phyloP scores from a whole-genome alignment of 2,888 invertebrate genomes.

The Patella depressa region DNA sequence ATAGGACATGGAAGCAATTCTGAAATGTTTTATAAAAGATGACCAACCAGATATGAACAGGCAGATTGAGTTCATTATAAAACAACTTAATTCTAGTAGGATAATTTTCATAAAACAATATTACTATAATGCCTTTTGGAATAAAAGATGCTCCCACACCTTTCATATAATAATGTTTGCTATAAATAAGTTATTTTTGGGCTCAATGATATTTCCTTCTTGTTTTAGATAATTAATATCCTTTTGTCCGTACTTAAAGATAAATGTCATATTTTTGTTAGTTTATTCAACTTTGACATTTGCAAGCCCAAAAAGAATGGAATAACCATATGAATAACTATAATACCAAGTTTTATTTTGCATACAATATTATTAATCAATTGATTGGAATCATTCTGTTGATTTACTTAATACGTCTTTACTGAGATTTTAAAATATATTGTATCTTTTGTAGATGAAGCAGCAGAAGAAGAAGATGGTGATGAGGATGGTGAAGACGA shows the following conservation, averaged over 20 bases:
- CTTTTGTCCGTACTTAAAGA: too few relatives aligned
- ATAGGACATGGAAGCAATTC: constrained; percentile 71
- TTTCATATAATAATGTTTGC: too few relatives aligned
- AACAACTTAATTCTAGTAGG: constrained; percentile 70
- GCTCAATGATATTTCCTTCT: too few relatives aligned
- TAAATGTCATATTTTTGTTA: too few relatives aligned
- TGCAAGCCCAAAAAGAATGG: too few relatives aligned
- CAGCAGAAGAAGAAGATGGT: constrained; percentile 64
- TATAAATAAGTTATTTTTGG: too few relatives aligned
- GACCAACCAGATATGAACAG: constrained; percentile 70
- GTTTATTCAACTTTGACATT: too few relatives aligned
- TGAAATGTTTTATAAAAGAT: constrained; percentile 69
- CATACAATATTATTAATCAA: not conserved
- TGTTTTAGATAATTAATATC: too few relatives aligned
- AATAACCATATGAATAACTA: too few relatives aligned
- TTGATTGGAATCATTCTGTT: not conserved
- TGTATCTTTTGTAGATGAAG: constrained; percentile 54
- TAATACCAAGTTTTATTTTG: too few relatives aligned
- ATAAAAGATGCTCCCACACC: too few relatives aligned
- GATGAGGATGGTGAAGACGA: constrained; percentile 71
- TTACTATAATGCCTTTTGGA: too few relatives aligned
- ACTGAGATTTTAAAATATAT: not conserved
- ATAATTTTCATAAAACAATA: not conserved
- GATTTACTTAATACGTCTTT: not conserved
- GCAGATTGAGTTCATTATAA: constrained; percentile 73